Evolutionary conservation across 2,113 vertebrate species (phyloP), one percentile per base, ranked within the genome.

Genomic region (Vanacampus margaritifer): DNA sequence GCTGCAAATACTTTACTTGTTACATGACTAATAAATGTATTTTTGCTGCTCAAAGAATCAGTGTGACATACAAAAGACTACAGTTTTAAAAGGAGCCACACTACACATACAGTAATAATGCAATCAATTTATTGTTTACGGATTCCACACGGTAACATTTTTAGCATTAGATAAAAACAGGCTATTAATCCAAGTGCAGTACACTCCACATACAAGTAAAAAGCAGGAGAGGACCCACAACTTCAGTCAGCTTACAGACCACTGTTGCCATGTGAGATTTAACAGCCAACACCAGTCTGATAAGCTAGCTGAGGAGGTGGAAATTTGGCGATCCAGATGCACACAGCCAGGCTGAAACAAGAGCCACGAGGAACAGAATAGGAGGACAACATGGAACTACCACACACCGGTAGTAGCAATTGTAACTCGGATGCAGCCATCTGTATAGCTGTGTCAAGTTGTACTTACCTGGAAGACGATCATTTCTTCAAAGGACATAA

Each of bases 241-340:
- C 95, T 95, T 98, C 96, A 95, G 96, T 91, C 94, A 98, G 97
- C 97, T 92, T 96, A 98, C 94, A 96, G 93, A 98, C 95, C 86
- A 93, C 89, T 97, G 97, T 95, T 94, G 97, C 95, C 95, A 90
- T 92, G 89, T 73, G 74, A 91, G 50, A 91, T 82, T 83, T 21
- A 94, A 93, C 92, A 95, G 96, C 95, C 97, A 99, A 99, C 97
- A 99, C 97, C 97, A 99, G 95, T 99, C 97, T 98, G 95, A 99
- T 99, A 99, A 99, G 97, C 97, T 99, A 99, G 91, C 96, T 92
- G 93, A 97, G 87, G 94, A 86, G 87, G 89, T 88, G 94, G 95
- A 92, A 93, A 46, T 21, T n/a, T 21, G 19, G 54, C 41, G 69
- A 14, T 23, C 19, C 62, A 46, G 12, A 19, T 64, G 58, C 51